Conservation (phyloP, 35 echinoderm and acorn worm species). For the Heliocidaris erythrogramma region DNA sequence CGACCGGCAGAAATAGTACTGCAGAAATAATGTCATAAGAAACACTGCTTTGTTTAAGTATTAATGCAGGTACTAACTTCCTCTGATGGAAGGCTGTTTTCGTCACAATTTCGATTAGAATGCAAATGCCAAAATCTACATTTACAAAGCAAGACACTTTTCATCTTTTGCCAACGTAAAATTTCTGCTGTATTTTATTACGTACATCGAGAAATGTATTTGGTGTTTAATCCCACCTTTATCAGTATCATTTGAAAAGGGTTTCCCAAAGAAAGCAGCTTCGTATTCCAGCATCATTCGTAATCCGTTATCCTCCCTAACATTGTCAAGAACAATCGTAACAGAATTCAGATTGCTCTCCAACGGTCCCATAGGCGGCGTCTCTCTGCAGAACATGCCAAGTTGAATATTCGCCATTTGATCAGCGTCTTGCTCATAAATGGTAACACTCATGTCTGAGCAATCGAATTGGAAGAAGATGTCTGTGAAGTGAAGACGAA, state of each 20-base stretch:
- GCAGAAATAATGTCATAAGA: too few relatives aligned
- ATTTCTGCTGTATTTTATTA: too few relatives aligned
- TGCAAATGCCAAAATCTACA: too few relatives aligned
- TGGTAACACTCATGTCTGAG: not conserved
- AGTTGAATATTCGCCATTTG: not conserved
- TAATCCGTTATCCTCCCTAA: not conserved
- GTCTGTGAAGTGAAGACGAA: not conserved
- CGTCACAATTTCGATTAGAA: too few relatives aligned
- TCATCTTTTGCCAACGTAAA: too few relatives aligned
- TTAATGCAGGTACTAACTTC: too few relatives aligned
- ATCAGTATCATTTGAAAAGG: not conserved
- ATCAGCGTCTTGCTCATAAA: not conserved
- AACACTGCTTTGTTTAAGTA: too few relatives aligned
- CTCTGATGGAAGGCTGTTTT: too few relatives aligned
- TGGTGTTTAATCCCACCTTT: not conserved
- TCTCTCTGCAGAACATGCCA: not conserved
- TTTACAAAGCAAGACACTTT: too few relatives aligned
- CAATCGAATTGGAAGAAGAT: not conserved
- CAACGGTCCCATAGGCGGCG: not conserved
- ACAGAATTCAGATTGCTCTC: slow-evolving; percentile 10
- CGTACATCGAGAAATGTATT: too few relatives aligned
- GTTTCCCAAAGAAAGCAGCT: not conserved
- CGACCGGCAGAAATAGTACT: too few relatives aligned
- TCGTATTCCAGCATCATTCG: not conserved
- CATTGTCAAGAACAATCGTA: not conserved